These are phyloP conservation scores for Drosophila villosipedis DNA, from an alignment of 2,888 invertebrate genomes.

Conservation along the genomic window DNA sequence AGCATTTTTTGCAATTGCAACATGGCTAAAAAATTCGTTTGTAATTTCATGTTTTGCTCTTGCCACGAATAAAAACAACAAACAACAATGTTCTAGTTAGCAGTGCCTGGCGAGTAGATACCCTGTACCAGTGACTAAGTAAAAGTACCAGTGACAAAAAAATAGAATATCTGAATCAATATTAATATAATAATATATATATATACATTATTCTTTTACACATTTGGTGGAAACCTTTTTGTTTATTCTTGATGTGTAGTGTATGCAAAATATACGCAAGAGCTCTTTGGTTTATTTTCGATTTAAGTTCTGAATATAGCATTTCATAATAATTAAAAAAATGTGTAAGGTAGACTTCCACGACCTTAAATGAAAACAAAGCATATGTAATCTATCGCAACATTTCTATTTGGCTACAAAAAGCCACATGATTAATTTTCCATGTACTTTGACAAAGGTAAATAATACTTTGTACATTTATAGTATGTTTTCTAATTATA, in stretches of 20 bases:
- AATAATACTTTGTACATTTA: not conserved
- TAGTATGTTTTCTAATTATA: not conserved
- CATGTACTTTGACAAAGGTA: not conserved
- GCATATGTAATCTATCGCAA: not conserved
- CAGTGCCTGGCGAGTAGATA: not conserved
- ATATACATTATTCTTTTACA: no score
- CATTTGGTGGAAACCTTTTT: no score
- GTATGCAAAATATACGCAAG: not conserved
- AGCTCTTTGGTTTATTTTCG: conserved; percentile 33
- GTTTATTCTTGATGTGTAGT: not conserved
- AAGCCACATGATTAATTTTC: conserved; percentile 5
- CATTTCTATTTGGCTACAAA: not conserved
- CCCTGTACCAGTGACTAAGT: not conserved
- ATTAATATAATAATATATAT: not conserved
- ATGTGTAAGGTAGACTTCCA: not conserved
- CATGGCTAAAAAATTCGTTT: conserved; percentile 19
- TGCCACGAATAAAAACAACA: conserved; percentile 1
- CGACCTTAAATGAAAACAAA: not conserved
- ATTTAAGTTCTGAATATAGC: conserved; percentile 26
- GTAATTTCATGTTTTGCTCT: conserved; percentile 20
- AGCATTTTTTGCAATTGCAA: conserved; percentile 26
- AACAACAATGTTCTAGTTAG: not conserved
- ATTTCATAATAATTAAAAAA: conserved; percentile 12
- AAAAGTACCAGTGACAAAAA: not conserved
- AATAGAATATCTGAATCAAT: not conserved